Evolutionary conservation across 2,888 invertebrate genomes (phyloP).

Genomic region (Nemoura dubitans): DNA sequence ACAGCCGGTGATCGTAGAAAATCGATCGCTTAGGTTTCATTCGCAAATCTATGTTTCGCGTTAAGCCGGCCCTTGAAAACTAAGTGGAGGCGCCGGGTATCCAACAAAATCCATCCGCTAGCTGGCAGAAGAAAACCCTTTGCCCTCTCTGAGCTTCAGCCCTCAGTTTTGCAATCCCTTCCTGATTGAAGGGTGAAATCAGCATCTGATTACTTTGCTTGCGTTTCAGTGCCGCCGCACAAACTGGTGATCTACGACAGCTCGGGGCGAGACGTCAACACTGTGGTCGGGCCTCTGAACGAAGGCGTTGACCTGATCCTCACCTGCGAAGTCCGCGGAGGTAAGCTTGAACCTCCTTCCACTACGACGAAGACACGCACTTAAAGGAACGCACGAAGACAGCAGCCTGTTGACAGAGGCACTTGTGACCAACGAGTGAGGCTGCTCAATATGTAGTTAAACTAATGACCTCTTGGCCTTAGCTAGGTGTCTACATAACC

Average conservation of each 20-base stretch:
- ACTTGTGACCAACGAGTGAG: too few relatives aligned
- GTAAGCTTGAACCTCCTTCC: slow-evolving; percentile 55
- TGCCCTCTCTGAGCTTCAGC: too few relatives aligned
- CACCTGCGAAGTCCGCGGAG: slow-evolving; percentile 65
- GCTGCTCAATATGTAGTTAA: too few relatives aligned
- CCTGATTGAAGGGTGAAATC: too few relatives aligned
- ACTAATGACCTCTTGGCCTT: too few relatives aligned
- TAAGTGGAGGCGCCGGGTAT: not conserved
- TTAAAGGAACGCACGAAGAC: too few relatives aligned
- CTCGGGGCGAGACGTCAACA: slow-evolving; percentile 55
- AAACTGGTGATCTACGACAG: slow-evolving; percentile 61
- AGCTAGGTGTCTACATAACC: too few relatives aligned
- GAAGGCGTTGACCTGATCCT: slow-evolving; percentile 62
- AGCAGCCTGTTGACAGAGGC: too few relatives aligned
- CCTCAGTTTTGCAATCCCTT: too few relatives aligned
- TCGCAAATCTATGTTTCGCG: not conserved
- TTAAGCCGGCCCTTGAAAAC: not conserved
- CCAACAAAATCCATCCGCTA: not conserved
- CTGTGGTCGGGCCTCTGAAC: slow-evolving; percentile 64
- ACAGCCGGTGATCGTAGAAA: not conserved
- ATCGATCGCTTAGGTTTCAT: not conserved
- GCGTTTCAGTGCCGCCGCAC: slow-evolving; percentile 61
- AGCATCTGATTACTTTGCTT: too few relatives aligned
- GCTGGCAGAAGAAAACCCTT: too few relatives aligned
- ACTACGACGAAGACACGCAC: too few relatives aligned